A percentile compares a stretch with the other conserved stretches of the same genome.
Evolutionary conservation across 2,888 invertebrate species (phyloP).

Genomic region (Hypolimnas misippus): DNA sequence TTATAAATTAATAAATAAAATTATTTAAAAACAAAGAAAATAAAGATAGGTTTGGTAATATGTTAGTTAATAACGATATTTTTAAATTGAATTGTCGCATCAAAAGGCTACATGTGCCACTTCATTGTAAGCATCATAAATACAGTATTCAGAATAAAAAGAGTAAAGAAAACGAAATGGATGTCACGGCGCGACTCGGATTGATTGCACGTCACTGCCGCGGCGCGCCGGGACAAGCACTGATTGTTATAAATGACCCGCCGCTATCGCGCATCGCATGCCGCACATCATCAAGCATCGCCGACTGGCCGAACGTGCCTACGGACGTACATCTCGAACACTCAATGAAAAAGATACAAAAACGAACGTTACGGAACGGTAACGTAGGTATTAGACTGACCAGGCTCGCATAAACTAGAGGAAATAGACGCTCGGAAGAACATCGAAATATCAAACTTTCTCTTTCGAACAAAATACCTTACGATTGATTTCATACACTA

Average conservation of each 20-base stretch:
- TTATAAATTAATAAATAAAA: no score
- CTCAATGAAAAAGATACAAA: not conserved
- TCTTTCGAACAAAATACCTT: not conserved
- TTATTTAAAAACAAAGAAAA: no score
- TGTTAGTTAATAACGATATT: no score
- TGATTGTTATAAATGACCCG: constrained; percentile 33
- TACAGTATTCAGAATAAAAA: not conserved
- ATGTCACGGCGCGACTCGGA: constrained; percentile 37
- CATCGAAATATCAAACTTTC: not conserved
- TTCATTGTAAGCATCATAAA: constrained; percentile 2
- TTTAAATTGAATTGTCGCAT: no score
- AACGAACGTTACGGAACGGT: constrained; percentile 4
- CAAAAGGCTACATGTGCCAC: no score
- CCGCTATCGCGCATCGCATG: constrained; percentile 18
- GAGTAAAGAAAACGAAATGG: constrained; percentile 44
- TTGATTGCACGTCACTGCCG: constrained; percentile 18
- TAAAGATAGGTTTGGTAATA: no score
- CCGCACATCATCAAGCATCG: constrained; percentile 8
- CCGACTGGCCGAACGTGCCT: not conserved
- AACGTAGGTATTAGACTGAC: constrained; percentile 7
- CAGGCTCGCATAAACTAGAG: constrained; percentile 2
- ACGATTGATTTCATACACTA: no score
- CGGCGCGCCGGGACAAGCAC: constrained; percentile 24
- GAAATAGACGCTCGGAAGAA: not conserved
- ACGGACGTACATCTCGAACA: not conserved